These are phyloP conservation scores for Aphodius sticticus DNA, from an alignment of 2,888 invertebrate species.

Conservation along the genomic window DNA sequence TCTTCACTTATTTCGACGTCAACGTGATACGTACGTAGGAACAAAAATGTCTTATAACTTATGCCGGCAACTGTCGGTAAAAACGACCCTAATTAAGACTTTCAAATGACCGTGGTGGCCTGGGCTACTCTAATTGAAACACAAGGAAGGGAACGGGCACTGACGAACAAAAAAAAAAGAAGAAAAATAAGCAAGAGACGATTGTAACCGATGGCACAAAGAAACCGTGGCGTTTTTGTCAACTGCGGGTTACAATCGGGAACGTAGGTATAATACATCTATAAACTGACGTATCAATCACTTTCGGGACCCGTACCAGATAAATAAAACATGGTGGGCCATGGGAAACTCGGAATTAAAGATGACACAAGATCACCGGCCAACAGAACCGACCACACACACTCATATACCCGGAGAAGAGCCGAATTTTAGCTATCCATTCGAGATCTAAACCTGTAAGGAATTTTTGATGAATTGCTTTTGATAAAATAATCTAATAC, in stretches of 20 bases:
- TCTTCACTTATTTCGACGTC: too few relatives aligned
- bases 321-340: constrained; percentile 38
- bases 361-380: constrained; percentile 30
- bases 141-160: not conserved
- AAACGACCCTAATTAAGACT: not conserved
- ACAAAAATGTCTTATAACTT: not conserved
- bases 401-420: not conserved
- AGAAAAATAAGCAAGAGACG: not conserved
- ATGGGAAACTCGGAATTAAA: constrained; percentile 37
- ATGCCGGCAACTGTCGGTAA: not conserved
- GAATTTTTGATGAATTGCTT: too few relatives aligned
- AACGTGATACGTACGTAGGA: not conserved
- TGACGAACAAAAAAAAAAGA: not conserved
- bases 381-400: constrained; percentile 31
- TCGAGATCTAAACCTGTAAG: too few relatives aligned
- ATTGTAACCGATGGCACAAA: not conserved
- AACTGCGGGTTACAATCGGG: not conserved
- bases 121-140: not conserved
- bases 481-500: too few relatives aligned
- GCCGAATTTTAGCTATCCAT: not conserved
- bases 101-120: not conserved
- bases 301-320: constrained; percentile 28
- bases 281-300: constrained; percentile 36
- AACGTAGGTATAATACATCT: constrained; percentile 35
- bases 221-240: not conserved